Conservation (phyloP, 2,797 vertebrate species). For the Anabacerthia variegaticeps region DNA sequence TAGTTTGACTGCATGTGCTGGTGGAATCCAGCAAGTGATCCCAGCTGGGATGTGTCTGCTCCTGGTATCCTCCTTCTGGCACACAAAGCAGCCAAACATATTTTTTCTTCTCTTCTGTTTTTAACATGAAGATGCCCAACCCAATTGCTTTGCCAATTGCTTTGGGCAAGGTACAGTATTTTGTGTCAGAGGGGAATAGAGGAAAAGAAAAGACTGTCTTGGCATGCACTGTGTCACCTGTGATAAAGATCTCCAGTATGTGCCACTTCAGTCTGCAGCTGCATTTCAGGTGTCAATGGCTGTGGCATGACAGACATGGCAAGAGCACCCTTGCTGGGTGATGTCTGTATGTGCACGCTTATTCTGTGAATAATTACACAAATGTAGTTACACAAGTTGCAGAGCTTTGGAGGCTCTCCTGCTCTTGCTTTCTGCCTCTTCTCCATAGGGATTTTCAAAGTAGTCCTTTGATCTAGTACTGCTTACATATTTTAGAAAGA, state of each 20-base stretch:
- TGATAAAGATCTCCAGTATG: neutral
- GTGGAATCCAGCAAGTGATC: neutral
- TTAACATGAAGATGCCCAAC: neutral
- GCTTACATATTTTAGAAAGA: neutral
- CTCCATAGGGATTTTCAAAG: neutral
- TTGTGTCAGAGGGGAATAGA: neutral
- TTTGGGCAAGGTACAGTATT: neutral
- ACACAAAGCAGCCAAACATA: neutral
- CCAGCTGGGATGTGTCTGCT: neutral
- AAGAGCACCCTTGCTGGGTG: neutral
- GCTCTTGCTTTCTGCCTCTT: neutral
- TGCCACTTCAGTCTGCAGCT: neutral
- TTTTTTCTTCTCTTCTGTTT: neutral
- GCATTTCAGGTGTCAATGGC: rapidly evolving
- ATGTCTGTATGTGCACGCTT: neutral
- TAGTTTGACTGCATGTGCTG: neutral
- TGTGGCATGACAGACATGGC: neutral
- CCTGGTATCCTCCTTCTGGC: neutral
- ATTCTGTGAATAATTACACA: neutral
- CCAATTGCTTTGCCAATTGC: neutral
- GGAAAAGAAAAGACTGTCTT: neutral
- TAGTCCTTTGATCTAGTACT: neutral
- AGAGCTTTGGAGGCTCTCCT: rapidly evolving
- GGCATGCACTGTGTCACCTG: neutral
- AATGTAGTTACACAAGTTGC: rapidly evolving